Base-by-base conservation (phyloP, 37 sponge, comb jelly and placozoan genomes). In the Agelas oroides region DNA sequence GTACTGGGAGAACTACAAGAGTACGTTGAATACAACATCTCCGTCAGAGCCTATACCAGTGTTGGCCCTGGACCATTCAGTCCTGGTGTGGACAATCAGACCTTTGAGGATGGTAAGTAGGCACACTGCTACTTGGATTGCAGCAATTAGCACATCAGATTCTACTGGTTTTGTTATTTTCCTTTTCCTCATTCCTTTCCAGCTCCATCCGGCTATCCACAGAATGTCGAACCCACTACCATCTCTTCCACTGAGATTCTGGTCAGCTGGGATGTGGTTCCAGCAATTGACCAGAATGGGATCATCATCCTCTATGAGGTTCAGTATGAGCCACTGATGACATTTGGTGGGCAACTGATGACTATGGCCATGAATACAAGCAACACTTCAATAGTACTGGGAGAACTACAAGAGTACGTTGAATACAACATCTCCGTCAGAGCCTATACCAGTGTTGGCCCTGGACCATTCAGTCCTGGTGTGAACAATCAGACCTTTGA, bases 301-400 rank as follows among this genome's bases (percentile, higher is more conserved):
- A 59, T 71, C 55, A 80, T 87, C 40, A 71, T 64, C n/a, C 27
- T 13, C 6, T 87, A 87, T 73, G 74, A 70, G 25, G 72, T 87
- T 3, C 6, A 46, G 8, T n/a, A 12, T 46, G 6, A 46, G 8
- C 8, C 46, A 46, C n/a, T n/a, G 46, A 46, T 3, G 6, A 46
- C 46, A 46, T 46, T 46, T 8, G 8, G 8, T 46, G 46, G 8
- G 46, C 3, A 12, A 3, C 8, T 8, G 30, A 40, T 14, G 6
- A 64, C 52, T 38, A 23, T 8, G 2, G 25, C 31, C 20, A 32
- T 52, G 1, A 46, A 28, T 31, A 65, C 34, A n/a, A n/a, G n/a
- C 12, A 64, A 78, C 64, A 13, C 25, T 1, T 56, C 75, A 17
- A 19, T 5, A 5, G 5, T 27, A 13, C 15, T 28, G 28, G 30